phyloP scores from a whole-genome alignment of 1,140 invertebrate species.

The Plodia interpunctella region DNA sequence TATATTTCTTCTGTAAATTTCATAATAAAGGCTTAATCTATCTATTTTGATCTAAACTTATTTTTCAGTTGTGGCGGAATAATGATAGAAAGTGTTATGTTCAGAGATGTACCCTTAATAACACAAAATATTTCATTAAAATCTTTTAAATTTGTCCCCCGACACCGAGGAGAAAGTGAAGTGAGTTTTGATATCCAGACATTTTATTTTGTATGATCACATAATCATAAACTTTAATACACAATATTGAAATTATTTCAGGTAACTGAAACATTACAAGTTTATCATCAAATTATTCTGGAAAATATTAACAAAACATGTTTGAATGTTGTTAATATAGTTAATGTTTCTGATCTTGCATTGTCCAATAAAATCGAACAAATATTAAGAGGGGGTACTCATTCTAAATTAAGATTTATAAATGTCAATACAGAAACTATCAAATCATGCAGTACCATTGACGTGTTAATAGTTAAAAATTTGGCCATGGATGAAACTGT shows the following conservation, averaged over 20 bases:
- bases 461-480: slow-evolving; percentile 24
- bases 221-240: slow-evolving; percentile 7
- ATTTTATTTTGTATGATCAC: background rate
- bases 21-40: background rate
- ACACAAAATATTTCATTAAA: slow-evolving; percentile 20
- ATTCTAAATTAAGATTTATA: slow-evolving; percentile 19
- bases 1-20: too few relatives aligned
- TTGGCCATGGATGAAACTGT: slow-evolving; percentile 25
- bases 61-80: slow-evolving; percentile 37
- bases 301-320: slow-evolving; percentile 32
- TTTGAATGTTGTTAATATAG: slow-evolving; percentile 26
- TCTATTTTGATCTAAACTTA: background rate
- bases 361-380: slow-evolving; percentile 17
- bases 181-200: slow-evolving; percentile 21
- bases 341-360: slow-evolving; percentile 13
- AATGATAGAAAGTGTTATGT: slow-evolving; percentile 25
- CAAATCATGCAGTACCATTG: slow-evolving; percentile 10
- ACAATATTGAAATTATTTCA: slow-evolving; percentile 22
- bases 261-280: slow-evolving; percentile 23
- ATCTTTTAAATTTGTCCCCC: slow-evolving; percentile 29
- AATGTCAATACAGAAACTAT: slow-evolving; percentile 5
- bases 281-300: slow-evolving; percentile 31
- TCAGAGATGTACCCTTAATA: slow-evolving; percentile 19
- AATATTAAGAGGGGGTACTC: slow-evolving; percentile 11
- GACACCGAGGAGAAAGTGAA: slow-evolving; percentile 18